Percentiles rank a stretch among this genome's conserved stretches.
Evolutionary conservation across 1,140 invertebrate species (phyloP).

Genomic region (Aphelinus atriplicis): DNA sequence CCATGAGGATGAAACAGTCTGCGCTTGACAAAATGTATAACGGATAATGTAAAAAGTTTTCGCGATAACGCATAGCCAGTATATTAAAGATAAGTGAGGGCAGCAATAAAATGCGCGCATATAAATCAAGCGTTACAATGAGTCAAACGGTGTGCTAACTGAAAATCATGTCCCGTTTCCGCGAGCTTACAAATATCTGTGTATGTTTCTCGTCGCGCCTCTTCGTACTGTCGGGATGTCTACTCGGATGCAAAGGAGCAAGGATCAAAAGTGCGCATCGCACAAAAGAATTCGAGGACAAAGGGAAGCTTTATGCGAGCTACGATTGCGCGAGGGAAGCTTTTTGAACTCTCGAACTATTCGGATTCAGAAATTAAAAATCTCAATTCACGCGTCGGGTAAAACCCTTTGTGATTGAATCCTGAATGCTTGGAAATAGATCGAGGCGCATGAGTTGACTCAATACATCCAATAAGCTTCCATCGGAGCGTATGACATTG

Average conservation of each 20-base stretch:
- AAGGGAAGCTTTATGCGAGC: not conserved
- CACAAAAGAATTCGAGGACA: not conserved
- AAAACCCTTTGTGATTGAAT: too few relatives aligned
- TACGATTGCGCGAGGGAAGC: too few relatives aligned
- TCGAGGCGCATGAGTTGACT: too few relatives aligned
- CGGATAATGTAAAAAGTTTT: constrained; percentile 10
- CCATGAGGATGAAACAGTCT: too few relatives aligned
- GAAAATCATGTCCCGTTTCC: constrained; percentile 27
- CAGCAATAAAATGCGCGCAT: constrained; percentile 14
- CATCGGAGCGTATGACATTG: too few relatives aligned
- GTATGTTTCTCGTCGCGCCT: constrained; percentile 30
- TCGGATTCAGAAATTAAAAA: too few relatives aligned
- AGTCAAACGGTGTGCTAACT: constrained; percentile 24
- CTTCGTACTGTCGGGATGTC: constrained; percentile 31
- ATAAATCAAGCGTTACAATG: constrained; percentile 24
- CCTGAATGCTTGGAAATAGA: too few relatives aligned
- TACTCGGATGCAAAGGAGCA: constrained; percentile 28
- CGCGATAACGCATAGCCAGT: not conserved
- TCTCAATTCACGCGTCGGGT: too few relatives aligned
- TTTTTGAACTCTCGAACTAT: too few relatives aligned
- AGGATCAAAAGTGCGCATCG: constrained; percentile 11
- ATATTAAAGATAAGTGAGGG: constrained; percentile 6
- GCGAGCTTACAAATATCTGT: not conserved
- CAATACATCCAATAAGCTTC: too few relatives aligned
- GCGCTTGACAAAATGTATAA: too few relatives aligned